Evolutionary conservation across 2,113 vertebrate genomes (phyloP).

Genomic region (Falcunculus frontatus): DNA sequence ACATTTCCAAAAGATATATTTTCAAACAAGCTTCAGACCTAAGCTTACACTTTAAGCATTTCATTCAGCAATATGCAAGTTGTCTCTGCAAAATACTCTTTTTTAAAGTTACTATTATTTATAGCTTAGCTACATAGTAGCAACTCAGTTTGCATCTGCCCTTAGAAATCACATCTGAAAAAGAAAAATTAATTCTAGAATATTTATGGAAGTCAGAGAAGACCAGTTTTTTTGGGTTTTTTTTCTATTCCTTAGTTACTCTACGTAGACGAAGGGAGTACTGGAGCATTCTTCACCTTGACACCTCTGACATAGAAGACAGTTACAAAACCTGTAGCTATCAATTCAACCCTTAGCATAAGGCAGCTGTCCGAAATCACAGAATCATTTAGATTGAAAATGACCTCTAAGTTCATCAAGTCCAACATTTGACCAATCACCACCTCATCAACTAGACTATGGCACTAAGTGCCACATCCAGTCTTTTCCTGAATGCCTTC

Average conservation of each 20-base stretch:
- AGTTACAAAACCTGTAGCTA: background rate
- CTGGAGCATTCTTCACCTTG: background rate
- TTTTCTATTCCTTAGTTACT: background rate
- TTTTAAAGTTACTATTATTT: background rate
- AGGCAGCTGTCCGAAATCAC: background rate
- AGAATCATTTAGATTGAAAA: background rate
- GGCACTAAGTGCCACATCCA: background rate
- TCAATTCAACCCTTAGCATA: background rate
- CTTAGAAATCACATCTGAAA: background rate
- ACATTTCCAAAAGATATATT: background rate
- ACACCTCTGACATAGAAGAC: background rate
- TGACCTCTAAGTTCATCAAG: background rate
- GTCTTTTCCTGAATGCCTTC: background rate
- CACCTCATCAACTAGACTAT: background rate
- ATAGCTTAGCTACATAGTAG: background rate
- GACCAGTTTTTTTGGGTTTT: accelerated
- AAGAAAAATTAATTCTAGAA: background rate
- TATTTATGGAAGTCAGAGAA: background rate
- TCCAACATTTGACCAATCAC: background rate
- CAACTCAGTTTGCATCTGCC: background rate
- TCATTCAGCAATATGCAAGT: background rate
- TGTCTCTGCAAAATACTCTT: background rate
- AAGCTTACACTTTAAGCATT: background rate
- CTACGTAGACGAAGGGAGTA: background rate
- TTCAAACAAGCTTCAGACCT: background rate